A percentile compares a stretch with the other conserved stretches of the same genome.
These are phyloP conservation scores for Agrotis segetum DNA, from an alignment of 2,888 invertebrate species.

Conservation along the genomic window DNA sequence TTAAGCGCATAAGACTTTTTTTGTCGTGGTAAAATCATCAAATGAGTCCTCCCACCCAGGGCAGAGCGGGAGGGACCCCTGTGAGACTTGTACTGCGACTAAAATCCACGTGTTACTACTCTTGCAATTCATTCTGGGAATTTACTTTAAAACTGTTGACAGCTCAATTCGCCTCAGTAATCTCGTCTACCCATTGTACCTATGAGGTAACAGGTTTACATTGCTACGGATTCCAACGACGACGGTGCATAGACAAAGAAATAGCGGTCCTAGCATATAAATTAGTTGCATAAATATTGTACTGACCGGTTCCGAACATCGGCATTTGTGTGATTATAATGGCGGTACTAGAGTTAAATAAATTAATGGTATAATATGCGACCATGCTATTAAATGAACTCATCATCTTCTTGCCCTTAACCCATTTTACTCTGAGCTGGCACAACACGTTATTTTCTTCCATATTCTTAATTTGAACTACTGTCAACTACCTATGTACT, in stretches of 20 bases:
- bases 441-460: too few relatives aligned
- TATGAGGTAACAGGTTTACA: constrained; percentile 61
- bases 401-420: too few relatives aligned
- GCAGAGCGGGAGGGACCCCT: too few relatives aligned
- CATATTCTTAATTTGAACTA: too few relatives aligned
- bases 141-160: constrained; percentile 27
- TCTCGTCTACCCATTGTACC: constrained; percentile 24
- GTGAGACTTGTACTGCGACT: too few relatives aligned
- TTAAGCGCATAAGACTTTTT: too few relatives aligned
- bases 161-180: constrained; percentile 42
- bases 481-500: background rate
- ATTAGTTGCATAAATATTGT: constrained; percentile 48
- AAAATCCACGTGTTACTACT: too few relatives aligned
- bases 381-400: too few relatives aligned
- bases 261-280: constrained; percentile 45
- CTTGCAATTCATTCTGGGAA: too few relatives aligned
- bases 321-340: constrained; percentile 27
- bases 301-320: constrained; percentile 5
- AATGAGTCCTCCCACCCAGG: too few relatives aligned
- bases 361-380: background rate
- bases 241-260: constrained; percentile 51
- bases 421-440: too few relatives aligned
- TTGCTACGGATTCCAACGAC: constrained; percentile 59
- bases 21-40: too few relatives aligned
- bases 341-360: background rate